Percentiles rank a stretch among this genome's conserved stretches.
Evolutionary conservation across 1,140 invertebrate species (phyloP).

Genomic region (Drosophila eugracilis): DNA sequence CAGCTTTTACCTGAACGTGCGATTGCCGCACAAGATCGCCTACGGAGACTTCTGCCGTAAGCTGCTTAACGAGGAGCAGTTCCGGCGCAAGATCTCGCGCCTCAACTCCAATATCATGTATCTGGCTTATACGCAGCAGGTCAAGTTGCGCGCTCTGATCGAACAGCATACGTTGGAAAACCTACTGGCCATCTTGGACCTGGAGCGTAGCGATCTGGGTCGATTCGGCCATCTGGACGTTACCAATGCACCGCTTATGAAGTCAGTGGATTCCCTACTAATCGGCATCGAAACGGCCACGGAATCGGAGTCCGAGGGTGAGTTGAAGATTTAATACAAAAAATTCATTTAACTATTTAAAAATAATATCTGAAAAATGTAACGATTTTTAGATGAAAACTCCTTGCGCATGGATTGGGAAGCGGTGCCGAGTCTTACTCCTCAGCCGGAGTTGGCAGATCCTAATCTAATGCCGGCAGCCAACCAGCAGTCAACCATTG

Average conservation of each 20-base stretch:
- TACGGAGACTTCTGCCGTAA: slow-evolving; percentile 92
- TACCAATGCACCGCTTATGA: slow-evolving; percentile 72
- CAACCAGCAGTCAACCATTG: slow-evolving; percentile 87
- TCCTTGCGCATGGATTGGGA: slow-evolving; percentile 89
- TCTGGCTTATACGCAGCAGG: slow-evolving; percentile 92
- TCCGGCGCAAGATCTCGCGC: slow-evolving; percentile 90
- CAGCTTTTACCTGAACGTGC: slow-evolving; percentile 91
- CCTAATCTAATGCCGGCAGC: slow-evolving; percentile 83
- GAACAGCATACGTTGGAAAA: slow-evolving; percentile 91
- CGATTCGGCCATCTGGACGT: slow-evolving; percentile 84
- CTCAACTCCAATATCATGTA: slow-evolving; percentile 93
- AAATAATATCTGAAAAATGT: too few relatives aligned
- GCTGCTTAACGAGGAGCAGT: slow-evolving; percentile 88
- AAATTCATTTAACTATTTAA: not conserved
- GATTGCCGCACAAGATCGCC: slow-evolving; percentile 90
- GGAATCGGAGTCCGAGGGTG: slow-evolving; percentile 88
- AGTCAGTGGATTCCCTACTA: slow-evolving; percentile 87
- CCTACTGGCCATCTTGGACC: slow-evolving; percentile 89
- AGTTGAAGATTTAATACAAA: too few relatives aligned
- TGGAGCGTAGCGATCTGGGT: slow-evolving; percentile 89
- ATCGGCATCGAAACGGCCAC: slow-evolving; percentile 87
- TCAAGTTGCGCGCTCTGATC: slow-evolving; percentile 88
- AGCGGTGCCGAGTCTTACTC: slow-evolving; percentile 86
- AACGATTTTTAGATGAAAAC: slow-evolving; percentile 87
- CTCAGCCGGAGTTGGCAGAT: slow-evolving; percentile 67